Base-by-base conservation (phyloP, 1,140 invertebrate genomes). In the Aphelinus atriplicis region DNA sequence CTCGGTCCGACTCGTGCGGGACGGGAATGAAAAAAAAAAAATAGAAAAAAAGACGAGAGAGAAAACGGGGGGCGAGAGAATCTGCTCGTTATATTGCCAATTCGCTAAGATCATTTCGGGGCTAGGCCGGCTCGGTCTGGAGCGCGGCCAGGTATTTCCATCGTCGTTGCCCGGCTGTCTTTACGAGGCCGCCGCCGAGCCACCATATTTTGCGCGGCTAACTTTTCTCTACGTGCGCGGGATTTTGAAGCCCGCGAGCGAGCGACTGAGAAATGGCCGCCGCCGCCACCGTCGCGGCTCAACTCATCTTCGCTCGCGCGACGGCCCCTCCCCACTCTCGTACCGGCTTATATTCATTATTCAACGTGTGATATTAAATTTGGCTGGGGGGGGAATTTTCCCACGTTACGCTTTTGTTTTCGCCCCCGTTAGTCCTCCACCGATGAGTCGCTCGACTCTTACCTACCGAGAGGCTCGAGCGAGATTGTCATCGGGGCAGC, bases 141-240 rank as follows among this genome's bases (percentile, higher is more conserved):
- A 80, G 51, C 47, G 10, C 55, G 62, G 70, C 76, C 78, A 80
- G 80, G 77, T 80, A 82, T 80, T 79, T 78, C 76, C 71, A 73
- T 74, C 71, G 43, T 3, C 56, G 68, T 26, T 66, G 7, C 56
- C 71, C 63, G 58, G 53, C 63, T 42, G 63, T 65, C 63, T 70
- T 43, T 60, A 73, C 51, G 64, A 60, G 64, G 45, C 4, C 47
- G 57, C 43, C n/a, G n/a, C 1, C 43, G 60, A 62, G 63, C 5
- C 65, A 68, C 64, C 65, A 68, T 74, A 67, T 74, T 65, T 66
- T 74, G 71, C 63, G 46, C 51, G 60, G 56, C 43, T 61, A 61
- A 47, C 65, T 68, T 67, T 68, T 73, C 65, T 63, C 70, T 7
- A 71, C 60, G 47, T 62, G 70, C 51, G 57, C 57, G 10, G 57